Evolutionary conservation across 2,888 invertebrate genomes (phyloP).

Genomic region (Rhimphoctona megacephalus): DNA sequence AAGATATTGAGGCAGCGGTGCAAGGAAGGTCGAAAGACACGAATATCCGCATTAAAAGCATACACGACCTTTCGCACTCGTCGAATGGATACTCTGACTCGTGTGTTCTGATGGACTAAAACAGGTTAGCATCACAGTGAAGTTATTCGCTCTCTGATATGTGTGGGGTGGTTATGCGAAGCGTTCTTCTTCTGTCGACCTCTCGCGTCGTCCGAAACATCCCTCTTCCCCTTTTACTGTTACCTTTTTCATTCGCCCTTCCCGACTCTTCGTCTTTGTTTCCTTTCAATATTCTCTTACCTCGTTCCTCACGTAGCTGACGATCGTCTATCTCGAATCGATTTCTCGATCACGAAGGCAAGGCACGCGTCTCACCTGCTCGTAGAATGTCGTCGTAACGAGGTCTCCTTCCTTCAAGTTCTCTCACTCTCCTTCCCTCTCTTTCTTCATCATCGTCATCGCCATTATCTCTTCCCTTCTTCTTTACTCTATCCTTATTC

Average conservation of each 20-base stretch:
- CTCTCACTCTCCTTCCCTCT: slow-evolving; percentile 55
- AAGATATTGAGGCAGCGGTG: not conserved
- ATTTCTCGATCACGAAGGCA: slow-evolving; percentile 83
- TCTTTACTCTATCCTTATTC: slow-evolving; percentile 42
- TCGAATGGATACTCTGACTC: slow-evolving; percentile 67
- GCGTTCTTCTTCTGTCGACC: slow-evolving; percentile 57
- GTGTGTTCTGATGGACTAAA: slow-evolving; percentile 72
- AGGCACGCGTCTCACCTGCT: slow-evolving; percentile 83
- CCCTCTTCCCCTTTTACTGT: slow-evolving; percentile 60
- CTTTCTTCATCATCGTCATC: slow-evolving; percentile 54
- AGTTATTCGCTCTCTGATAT: slow-evolving; percentile 68
- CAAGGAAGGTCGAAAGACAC: slow-evolving; percentile 44
- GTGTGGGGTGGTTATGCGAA: slow-evolving; percentile 38
- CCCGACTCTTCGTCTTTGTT: slow-evolving; percentile 69
- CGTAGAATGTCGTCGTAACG: slow-evolving; percentile 84
- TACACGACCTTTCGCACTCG: slow-evolving; percentile 70
- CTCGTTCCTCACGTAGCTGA: slow-evolving; percentile 53
- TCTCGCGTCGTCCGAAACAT: slow-evolving; percentile 66
- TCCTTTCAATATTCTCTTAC: slow-evolving; percentile 54
- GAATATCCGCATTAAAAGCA: slow-evolving; percentile 63
- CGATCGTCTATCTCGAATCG: slow-evolving; percentile 70
- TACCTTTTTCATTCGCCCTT: slow-evolving; percentile 44
- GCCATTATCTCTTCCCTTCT: slow-evolving; percentile 27
- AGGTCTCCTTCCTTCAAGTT: slow-evolving; percentile 77
- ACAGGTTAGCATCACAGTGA: slow-evolving; percentile 66